Evolutionary conservation across 2,113 vertebrate genomes (phyloP), one percentile per base, ranked within the genome.

Genomic region (Dicrurus megarhynchus): DNA sequence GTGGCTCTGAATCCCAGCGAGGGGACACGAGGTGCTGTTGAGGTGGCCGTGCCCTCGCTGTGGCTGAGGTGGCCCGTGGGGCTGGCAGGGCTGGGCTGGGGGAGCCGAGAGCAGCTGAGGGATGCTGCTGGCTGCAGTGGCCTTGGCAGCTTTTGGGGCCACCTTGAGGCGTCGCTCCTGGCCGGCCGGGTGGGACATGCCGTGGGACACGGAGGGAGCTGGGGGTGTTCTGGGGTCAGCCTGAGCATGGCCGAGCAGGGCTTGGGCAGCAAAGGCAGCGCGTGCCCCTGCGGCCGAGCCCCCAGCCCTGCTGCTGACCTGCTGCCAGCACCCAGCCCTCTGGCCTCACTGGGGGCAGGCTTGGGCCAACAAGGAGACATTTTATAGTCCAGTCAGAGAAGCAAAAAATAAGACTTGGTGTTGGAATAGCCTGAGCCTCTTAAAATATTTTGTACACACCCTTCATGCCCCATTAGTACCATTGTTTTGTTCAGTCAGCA

Each of bases 131-230:
- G 33, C 79, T 14, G 37, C 9, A 16, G 53, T 2, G 35, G 65
- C 50, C 77, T 44, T 14, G 47, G 35, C 37, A 4, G 7, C 82
- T 57, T 28, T 21, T 3, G 52, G 3, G 78, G 49, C n/a, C 37
- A 5, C 37, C 32, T 20, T 1, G 3, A 28, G 60, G 32, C 27
- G 3, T 20, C 0, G 0, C 63, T 83, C 0, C 32, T 2, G 20
- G 39, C 55, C 4, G 2, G 12, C 26, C 0, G 21, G 35, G 42
- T 6, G 8, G 1, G 7, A n/a, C 23, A 39, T 6, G 1, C 8
- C 0, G 7, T 1, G 0, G 37, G 3, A 9, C 26, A 8, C 2
- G 0, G 33, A 8, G 44, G 47, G 10, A 24, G 53, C 26, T 8
- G 42, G 18, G 0, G 3, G 6, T 3, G 16, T 14, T 75, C 8